Evolutionary conservation across 2,797 vertebrate species (phyloP).

Genomic region (Paratrypauchen microcephalus): DNA sequence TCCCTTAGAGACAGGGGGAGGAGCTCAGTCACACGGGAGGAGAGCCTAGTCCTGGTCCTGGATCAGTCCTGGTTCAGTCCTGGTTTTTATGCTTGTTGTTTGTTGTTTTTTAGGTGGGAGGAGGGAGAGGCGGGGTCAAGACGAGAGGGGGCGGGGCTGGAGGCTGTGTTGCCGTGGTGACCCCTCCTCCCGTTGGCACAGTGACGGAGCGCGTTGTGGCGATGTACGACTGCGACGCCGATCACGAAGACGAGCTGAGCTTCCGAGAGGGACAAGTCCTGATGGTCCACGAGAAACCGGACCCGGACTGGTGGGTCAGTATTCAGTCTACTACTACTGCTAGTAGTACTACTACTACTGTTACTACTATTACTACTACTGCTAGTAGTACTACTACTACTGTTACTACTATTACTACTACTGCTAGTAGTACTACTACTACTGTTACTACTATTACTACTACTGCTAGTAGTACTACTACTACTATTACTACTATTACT

Average conservation of each 20-base stretch:
- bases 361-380: no score
- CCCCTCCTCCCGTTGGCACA: neutral
- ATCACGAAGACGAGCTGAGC: constrained; percentile 84
- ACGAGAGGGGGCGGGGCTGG: neutral
- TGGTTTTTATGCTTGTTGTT: neutral
- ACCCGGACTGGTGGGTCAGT: constrained; percentile 87
- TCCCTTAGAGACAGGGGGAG: no score
- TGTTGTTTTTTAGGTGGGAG: neutral
- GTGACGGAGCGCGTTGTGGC: constrained; percentile 67
- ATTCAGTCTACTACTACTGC: neutral
- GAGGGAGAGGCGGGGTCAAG: neutral
- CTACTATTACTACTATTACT: no score
- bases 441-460: no score
- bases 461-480: no score
- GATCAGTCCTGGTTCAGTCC: neutral
- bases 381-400: no score
- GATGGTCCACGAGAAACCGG: constrained; percentile 80
- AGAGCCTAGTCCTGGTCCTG: no score
- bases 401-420: no score
- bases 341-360: no score
- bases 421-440: no score
- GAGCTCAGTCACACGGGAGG: no score
- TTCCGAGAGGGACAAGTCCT: constrained; percentile 82
- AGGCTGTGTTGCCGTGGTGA: neutral
- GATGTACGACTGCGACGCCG: constrained; percentile 82